Evolutionary conservation across 2,797 vertebrate genomes (phyloP).

Genomic region (Aphelocoma californica): DNA sequence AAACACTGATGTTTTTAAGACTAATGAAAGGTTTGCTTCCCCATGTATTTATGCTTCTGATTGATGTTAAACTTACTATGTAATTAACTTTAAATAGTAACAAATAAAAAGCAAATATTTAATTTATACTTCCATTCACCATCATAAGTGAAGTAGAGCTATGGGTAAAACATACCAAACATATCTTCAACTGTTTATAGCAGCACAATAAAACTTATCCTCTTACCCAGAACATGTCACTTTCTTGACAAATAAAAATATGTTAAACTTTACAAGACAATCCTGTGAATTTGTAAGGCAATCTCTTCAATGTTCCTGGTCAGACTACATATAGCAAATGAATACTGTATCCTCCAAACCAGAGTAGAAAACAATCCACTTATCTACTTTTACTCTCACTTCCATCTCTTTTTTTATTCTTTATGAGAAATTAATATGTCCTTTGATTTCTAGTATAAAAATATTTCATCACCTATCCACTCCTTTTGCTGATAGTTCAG

Average conservation of each 20-base stretch:
- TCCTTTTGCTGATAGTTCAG: not conserved
- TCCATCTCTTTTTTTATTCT: not conserved
- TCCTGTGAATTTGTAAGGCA: not conserved
- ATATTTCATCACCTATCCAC: not conserved
- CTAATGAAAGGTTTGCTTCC: not conserved
- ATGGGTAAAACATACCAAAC: not conserved
- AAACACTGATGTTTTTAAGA: not conserved
- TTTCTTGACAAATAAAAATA: not conserved
- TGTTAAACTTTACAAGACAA: not conserved
- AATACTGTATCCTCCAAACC: not conserved
- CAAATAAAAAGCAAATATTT: slow-evolving; percentile 11
- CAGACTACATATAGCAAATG: not conserved
- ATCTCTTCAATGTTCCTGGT: not conserved
- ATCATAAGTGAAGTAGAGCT: not conserved
- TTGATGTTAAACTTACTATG: not conserved
- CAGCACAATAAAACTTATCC: not conserved
- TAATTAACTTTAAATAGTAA: not conserved
- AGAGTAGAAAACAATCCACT: not conserved
- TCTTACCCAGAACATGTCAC: not conserved
- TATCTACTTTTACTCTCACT: not conserved
- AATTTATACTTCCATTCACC: not conserved
- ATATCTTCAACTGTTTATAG: not conserved
- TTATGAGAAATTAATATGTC: not conserved
- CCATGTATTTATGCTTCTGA: not conserved
- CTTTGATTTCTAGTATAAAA: not conserved